A percentile compares a stretch with the other conserved stretches of the same genome.
Evolutionary conservation across 2,797 vertebrate species (phyloP).

Genomic region (Coregonus ussuriensis): DNA sequence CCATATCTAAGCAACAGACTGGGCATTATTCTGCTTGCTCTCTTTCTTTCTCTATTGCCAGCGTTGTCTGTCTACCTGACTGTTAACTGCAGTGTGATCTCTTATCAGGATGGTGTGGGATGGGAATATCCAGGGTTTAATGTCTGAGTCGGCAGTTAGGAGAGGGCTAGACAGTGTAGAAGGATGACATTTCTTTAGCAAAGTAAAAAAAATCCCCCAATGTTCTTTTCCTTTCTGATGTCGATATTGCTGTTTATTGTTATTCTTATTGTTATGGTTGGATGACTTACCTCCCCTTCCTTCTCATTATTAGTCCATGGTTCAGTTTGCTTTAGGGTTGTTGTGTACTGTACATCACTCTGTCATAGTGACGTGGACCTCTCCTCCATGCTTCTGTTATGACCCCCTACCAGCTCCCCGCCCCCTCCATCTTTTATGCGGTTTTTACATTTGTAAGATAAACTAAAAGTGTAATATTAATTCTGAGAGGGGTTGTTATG

Average conservation of each 20-base stretch:
- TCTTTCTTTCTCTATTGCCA: constrained; percentile 22
- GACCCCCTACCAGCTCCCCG: constrained; percentile 32
- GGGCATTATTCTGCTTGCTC: constrained; percentile 51
- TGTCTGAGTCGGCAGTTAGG: constrained; percentile 23
- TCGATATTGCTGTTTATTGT: constrained; percentile 70
- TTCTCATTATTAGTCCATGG: constrained; percentile 60
- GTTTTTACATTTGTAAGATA: constrained; percentile 76
- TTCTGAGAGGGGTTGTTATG: constrained; percentile 55
- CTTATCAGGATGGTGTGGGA: constrained; percentile 28
- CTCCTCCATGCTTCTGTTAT: constrained; percentile 36
- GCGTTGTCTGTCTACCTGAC: constrained; percentile 40
- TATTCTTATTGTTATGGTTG: constrained; percentile 61
- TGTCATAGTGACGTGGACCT: constrained; percentile 53
- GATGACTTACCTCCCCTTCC: constrained; percentile 64
- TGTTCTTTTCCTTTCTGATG: constrained; percentile 59
- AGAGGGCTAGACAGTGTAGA: constrained; percentile 42
- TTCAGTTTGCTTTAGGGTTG: constrained; percentile 61
- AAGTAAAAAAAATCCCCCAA: background rate
- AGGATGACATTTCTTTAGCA: constrained; percentile 33
- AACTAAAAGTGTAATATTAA: constrained; percentile 70
- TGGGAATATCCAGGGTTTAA: constrained; percentile 41
- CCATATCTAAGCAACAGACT: constrained; percentile 58
- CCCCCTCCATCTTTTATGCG: constrained; percentile 48
- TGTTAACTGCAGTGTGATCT: constrained; percentile 30
- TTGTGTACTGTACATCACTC: constrained; percentile 57